Evolutionary conservation across 2,797 vertebrate species (phyloP).

Genomic region (Rhincodon typus): DNA sequence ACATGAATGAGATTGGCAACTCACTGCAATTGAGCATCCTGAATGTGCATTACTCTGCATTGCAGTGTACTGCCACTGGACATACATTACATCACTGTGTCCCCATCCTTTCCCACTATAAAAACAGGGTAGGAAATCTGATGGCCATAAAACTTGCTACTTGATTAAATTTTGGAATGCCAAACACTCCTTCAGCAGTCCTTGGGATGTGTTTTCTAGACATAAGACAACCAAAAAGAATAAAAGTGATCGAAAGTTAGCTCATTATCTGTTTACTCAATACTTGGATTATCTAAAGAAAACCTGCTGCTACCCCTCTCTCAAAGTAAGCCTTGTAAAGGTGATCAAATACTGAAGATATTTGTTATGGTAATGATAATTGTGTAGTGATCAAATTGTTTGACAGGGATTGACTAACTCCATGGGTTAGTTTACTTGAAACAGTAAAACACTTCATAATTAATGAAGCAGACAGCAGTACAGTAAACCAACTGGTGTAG

Average conservation of each 20-base stretch:
- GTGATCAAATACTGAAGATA: not conserved
- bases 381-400: no score
- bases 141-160: not conserved
- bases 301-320: not conserved
- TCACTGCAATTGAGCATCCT: not conserved
- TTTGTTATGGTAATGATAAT: not conserved
- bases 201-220: not conserved
- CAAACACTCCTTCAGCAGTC: not conserved
- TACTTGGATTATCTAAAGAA: not conserved
- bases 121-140: not conserved
- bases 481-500: no score
- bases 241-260: not conserved
- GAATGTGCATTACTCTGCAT: not conserved
- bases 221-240: not conserved
- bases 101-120: not conserved
- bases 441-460: no score
- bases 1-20: not conserved
- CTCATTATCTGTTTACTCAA: not conserved
- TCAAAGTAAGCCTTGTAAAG: not conserved
- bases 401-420: no score
- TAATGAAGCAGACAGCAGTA: no score
- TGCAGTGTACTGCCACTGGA: not conserved
- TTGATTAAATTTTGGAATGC: not conserved
- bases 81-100: not conserved
- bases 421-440: no score